phyloP scores from a whole-genome alignment of 1,140 invertebrate genomes.

The Ostrea edulis region DNA sequence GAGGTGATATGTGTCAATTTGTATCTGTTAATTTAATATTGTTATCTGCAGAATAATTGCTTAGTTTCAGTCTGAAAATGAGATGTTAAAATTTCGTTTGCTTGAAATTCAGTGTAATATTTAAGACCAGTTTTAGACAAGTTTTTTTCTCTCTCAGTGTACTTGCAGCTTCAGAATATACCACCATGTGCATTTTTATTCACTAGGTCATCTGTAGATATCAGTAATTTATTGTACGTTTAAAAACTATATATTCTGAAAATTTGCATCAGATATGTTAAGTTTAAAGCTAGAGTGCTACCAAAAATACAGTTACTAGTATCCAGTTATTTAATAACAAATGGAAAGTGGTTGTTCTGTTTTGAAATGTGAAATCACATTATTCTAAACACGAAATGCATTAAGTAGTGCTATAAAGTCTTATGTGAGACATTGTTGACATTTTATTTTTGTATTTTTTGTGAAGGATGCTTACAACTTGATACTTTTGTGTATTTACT shows the following conservation, averaged over 20 bases:
- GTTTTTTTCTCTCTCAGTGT: not conserved
- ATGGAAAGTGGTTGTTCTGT: not conserved
- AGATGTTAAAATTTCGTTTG: not conserved
- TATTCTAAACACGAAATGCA: not conserved
- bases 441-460: not conserved
- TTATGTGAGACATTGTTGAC: not conserved
- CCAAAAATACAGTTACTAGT: not conserved
- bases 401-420: conserved; percentile 16
- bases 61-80: not conserved
- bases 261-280: not conserved
- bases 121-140: not conserved
- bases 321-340: not conserved
- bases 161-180: not conserved
- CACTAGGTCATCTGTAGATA: conserved; percentile 1
- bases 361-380: not conserved
- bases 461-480: conserved; percentile 27
- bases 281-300: not conserved
- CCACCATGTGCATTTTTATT: conserved; percentile 13
- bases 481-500: conserved; percentile 19
- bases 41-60: not conserved
- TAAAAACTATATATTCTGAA: not conserved
- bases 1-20: conserved; percentile 16
- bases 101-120: not conserved
- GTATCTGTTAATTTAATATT: conserved; percentile 5
- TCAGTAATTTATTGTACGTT: not conserved